Evolutionary conservation across 2,888 invertebrate species (phyloP).

Genomic region (Heliconius sara): DNA sequence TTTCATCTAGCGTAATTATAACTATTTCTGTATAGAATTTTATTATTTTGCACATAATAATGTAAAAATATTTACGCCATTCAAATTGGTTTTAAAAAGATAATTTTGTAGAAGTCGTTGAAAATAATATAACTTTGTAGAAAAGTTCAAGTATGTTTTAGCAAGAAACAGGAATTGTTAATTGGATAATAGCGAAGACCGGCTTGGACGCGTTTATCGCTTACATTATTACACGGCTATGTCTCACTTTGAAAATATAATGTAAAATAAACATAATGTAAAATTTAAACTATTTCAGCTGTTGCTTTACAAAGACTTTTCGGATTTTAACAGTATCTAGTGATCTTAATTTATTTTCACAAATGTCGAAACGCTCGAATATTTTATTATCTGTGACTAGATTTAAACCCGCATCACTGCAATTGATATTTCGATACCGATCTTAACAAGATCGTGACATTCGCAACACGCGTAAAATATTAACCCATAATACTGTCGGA

Average conservation of each 20-base stretch:
- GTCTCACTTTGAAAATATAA: not conserved
- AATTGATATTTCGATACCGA: slow-evolving; percentile 42
- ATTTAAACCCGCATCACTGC: slow-evolving; percentile 15
- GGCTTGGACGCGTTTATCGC: slow-evolving; percentile 33
- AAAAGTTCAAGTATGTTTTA: slow-evolving; percentile 56
- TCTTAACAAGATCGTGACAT: slow-evolving; percentile 54
- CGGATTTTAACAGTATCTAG: not conserved
- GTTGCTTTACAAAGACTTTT: not conserved
- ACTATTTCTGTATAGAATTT: no score
- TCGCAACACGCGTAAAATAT: slow-evolving; percentile 55
- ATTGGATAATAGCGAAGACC: slow-evolving; percentile 58
- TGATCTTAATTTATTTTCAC: not conserved
- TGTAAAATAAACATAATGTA: not conserved
- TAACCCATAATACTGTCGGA: slow-evolving; percentile 52
- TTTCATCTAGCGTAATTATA: not conserved
- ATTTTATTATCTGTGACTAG: slow-evolving; percentile 28
- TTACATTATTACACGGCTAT: slow-evolving; percentile 11
- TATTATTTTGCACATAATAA: not conserved
- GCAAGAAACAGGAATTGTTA: slow-evolving; percentile 58
- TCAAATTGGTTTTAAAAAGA: not conserved
- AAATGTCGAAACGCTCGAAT: slow-evolving; percentile 10
- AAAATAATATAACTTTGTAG: slow-evolving; percentile 51
- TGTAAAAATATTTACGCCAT: not conserved
- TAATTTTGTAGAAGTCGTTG: slow-evolving; percentile 55
- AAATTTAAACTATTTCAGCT: not conserved